Evolutionary conservation across 2,888 invertebrate genomes (phyloP).

Genomic region (Volucella inflata): DNA sequence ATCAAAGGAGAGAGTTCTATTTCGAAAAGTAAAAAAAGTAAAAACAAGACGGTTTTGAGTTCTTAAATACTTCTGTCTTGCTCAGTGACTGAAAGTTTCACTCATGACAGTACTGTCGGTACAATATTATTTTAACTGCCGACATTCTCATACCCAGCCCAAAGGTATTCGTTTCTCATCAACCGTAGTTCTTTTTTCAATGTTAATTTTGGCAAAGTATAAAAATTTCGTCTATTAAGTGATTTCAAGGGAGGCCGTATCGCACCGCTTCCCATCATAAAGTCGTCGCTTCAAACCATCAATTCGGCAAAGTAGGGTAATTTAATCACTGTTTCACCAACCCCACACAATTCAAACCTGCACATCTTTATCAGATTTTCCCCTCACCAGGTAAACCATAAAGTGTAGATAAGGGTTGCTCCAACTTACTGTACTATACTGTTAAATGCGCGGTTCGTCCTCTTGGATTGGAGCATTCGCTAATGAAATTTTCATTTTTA

Average conservation of each 20-base stretch:
- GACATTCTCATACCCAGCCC: too few relatives aligned
- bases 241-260: slow-evolving; percentile 24
- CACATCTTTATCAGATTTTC: slow-evolving; percentile 19
- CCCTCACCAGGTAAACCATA: slow-evolving; percentile 38
- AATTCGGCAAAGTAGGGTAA: slow-evolving; percentile 16
- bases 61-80: too few relatives aligned
- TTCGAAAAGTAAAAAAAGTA: too few relatives aligned
- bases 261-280: slow-evolving; percentile 19
- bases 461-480: slow-evolving; percentile 1
- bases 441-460: slow-evolving; percentile 7
- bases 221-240: slow-evolving; percentile 17
- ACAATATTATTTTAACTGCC: too few relatives aligned
- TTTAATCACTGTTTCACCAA: slow-evolving; percentile 33
- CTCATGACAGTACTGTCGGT: too few relatives aligned
- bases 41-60: too few relatives aligned
- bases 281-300: slow-evolving; percentile 17
- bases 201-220: not conserved
- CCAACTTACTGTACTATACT: not conserved
- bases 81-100: too few relatives aligned
- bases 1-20: too few relatives aligned
- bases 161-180: too few relatives aligned
- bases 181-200: too few relatives aligned
- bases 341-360: not conserved
- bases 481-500: slow-evolving; percentile 67
- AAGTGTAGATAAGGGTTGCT: slow-evolving; percentile 48